A percentile compares a stretch with the other conserved stretches of the same genome.
Evolutionary conservation across 2,888 invertebrate species (phyloP).

Genomic region (Calliscelio sp.): DNA sequence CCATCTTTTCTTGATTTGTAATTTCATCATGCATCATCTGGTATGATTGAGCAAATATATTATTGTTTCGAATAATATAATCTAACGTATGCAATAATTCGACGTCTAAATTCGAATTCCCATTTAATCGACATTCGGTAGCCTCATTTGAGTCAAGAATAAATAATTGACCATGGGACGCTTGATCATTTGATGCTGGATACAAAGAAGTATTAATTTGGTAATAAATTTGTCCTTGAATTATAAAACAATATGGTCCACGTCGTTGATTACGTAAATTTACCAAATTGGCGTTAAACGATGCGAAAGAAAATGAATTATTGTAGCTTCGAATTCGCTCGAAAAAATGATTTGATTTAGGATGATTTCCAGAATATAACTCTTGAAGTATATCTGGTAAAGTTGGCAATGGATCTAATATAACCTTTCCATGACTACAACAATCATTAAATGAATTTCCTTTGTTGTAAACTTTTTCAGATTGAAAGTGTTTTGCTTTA

Average conservation of each 20-base stretch:
- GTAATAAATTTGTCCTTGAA: neutral
- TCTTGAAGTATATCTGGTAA: slow-evolving; percentile 18
- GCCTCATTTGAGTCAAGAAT: slow-evolving; percentile 6
- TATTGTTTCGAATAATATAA: no score
- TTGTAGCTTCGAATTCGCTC: slow-evolving; percentile 27
- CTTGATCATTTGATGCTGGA: neutral
- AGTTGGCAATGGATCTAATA: slow-evolving; percentile 9
- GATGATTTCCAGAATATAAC: slow-evolving; percentile 29
- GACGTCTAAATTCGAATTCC: no score
- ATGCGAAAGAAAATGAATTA: slow-evolving; percentile 12
- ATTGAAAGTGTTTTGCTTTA: slow-evolving; percentile 28
- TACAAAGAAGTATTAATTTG: neutral
- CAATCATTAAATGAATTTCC: slow-evolving; percentile 49
- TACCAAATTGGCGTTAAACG: neutral
- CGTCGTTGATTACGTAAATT: no score
- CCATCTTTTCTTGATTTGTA: no score
- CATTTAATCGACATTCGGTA: neutral
- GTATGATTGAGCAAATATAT: no score
- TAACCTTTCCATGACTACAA: slow-evolving; percentile 32
- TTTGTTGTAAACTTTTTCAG: slow-evolving; percentile 22
- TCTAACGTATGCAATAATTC: no score
- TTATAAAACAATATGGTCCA: neutral
- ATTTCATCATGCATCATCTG: no score
- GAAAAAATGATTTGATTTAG: slow-evolving; percentile 26
- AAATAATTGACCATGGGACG: neutral